phyloP scores from a whole-genome alignment of 2,888 invertebrate genomes.

The Hymenopus coronatus region DNA sequence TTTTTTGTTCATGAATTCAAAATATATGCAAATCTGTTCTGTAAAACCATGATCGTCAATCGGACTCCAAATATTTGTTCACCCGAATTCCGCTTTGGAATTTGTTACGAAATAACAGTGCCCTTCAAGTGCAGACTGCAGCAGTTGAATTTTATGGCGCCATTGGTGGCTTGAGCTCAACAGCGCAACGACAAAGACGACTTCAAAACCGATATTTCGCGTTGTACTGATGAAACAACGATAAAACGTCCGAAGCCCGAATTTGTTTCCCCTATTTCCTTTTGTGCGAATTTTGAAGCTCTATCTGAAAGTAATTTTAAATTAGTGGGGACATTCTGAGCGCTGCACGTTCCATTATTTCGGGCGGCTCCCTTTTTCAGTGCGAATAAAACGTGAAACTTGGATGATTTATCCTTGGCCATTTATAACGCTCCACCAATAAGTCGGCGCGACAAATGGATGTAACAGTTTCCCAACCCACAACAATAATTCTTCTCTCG shows the following conservation, averaged over 20 bases:
- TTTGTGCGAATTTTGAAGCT: not conserved
- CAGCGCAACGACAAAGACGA: not conserved
- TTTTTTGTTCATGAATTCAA: too few species aligned
- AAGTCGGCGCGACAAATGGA: slow-evolving; percentile 32
- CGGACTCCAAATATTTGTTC: too few species aligned
- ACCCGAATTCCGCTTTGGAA: too few species aligned
- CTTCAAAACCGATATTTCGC: too few species aligned
- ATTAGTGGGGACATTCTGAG: not conserved
- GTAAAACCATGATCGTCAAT: too few species aligned
- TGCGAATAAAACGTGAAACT: not conserved
- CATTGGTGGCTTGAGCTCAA: not conserved
- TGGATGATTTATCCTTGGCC: slow-evolving; percentile 28
- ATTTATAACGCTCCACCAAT: slow-evolving; percentile 30
- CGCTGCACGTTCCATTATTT: slow-evolving; percentile 4
- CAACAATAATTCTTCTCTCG: slow-evolving; percentile 29
- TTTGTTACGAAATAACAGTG: not conserved
- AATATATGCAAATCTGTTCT: too few species aligned
- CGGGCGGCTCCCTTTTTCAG: not conserved
- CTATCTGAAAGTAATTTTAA: slow-evolving; percentile 17
- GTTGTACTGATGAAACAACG: not conserved
- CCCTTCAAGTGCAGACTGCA: not conserved
- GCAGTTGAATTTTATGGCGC: not conserved
- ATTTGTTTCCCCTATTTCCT: not conserved
- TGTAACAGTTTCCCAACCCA: slow-evolving; percentile 28
- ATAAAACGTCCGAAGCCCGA: not conserved